These are phyloP conservation scores for Erebia palarica DNA, from an alignment of 2,888 invertebrate genomes.

Conservation along the genomic window DNA sequence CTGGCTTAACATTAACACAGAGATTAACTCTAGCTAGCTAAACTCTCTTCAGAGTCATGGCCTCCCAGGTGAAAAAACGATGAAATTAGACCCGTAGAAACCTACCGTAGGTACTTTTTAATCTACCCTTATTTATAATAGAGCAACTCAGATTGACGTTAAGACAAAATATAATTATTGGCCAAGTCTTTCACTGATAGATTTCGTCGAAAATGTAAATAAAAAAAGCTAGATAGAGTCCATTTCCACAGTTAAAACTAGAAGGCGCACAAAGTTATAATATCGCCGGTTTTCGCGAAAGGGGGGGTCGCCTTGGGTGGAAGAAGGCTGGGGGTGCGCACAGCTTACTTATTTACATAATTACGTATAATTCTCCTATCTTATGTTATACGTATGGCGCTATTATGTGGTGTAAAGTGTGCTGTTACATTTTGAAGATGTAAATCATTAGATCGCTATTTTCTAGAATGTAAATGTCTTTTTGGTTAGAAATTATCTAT, in stretches of 20 bases:
- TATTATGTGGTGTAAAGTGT: constrained; percentile 44
- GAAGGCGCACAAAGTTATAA: constrained; percentile 68
- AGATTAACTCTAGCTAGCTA: no score
- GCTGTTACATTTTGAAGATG: constrained; percentile 45
- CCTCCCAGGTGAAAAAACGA: no score
- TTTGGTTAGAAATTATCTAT: neutral
- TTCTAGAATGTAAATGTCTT: neutral
- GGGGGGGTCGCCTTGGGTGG: constrained; percentile 50
- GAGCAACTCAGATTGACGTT: no score
- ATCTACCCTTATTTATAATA: no score
- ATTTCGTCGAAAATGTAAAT: no score
- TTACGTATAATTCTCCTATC: constrained; percentile 64
- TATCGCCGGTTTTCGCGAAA: constrained; percentile 73
- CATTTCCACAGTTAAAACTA: constrained; percentile 46
- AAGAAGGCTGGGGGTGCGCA: constrained; percentile 37
- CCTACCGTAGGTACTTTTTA: no score
- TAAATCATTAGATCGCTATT: neutral
- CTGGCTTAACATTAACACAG: no score
- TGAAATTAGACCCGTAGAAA: no score
- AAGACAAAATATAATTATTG: no score
- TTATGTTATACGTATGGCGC: constrained; percentile 30
- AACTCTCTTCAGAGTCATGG: no score
- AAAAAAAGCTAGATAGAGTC: constrained; percentile 36
- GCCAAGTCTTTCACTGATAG: no score
- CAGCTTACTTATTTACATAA: constrained; percentile 72